phyloP scores from a whole-genome alignment of 2,888 invertebrate genomes.

The Macaria liturata region DNA sequence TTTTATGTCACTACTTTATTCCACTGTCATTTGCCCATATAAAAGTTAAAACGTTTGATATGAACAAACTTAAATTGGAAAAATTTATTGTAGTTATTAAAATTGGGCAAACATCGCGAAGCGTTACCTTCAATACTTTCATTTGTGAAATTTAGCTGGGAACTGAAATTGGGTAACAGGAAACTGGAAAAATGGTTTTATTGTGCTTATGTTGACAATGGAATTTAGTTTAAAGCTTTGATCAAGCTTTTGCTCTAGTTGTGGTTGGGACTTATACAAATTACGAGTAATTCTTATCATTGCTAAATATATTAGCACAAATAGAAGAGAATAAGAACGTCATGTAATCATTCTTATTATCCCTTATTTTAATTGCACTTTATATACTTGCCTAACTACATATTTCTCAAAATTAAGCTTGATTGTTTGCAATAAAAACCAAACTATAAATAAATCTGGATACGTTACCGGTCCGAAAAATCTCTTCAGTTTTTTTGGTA shows the following conservation, averaged over 20 bases:
- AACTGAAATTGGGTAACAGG: conserved; percentile 24
- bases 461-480: conserved; percentile 23
- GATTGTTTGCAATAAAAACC: too few species aligned
- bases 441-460: too few species aligned
- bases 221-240: conserved; percentile 13
- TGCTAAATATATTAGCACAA: too few species aligned
- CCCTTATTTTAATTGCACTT: too few species aligned
- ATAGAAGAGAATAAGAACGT: too few species aligned
- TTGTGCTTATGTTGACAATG: conserved; percentile 7
- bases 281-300: too few species aligned
- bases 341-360: too few species aligned
- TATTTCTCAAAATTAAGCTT: too few species aligned
- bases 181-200: conserved; percentile 20
- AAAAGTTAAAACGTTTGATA: conserved; percentile 51
- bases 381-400: too few species aligned
- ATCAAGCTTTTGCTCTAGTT: conserved; percentile 8
- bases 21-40: conserved; percentile 50
- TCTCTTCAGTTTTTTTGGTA: conserved; percentile 25
- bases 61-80: conserved; percentile 51
- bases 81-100: conserved; percentile 46
- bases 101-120: conserved; percentile 39
- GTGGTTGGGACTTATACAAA: not conserved
- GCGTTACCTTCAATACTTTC: conserved; percentile 13
- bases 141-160: conserved; percentile 20
- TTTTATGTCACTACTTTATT: conserved; percentile 60